A percentile compares a stretch with the other conserved stretches of the same genome.
Evolutionary conservation across 1,140 invertebrate species (phyloP).

Genomic region (Hyles vespertilio): DNA sequence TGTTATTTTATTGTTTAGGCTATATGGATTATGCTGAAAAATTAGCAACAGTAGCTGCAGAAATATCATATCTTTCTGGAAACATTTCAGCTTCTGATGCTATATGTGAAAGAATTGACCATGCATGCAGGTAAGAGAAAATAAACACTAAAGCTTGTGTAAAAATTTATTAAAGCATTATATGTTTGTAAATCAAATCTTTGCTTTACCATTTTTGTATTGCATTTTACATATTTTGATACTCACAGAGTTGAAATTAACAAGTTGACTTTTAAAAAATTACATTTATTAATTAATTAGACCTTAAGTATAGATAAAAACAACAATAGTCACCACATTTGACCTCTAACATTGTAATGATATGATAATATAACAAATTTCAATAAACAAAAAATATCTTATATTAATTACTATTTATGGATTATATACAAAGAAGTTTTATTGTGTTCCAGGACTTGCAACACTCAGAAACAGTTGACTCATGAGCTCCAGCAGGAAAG

Average conservation of each 20-base stretch:
- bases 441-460: constrained; percentile 48
- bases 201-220: constrained; percentile 12
- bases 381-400: constrained; percentile 11
- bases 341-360: constrained; percentile 39
- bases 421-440: constrained; percentile 33
- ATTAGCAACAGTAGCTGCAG: constrained; percentile 68
- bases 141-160: constrained; percentile 21
- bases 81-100: constrained; percentile 70
- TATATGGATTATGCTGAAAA: constrained; percentile 74
- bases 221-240: constrained; percentile 9
- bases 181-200: constrained; percentile 39
- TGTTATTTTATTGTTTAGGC: constrained; percentile 34
- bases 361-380: constrained; percentile 28
- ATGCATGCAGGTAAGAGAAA: constrained; percentile 53
- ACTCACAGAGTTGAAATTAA: constrained; percentile 17
- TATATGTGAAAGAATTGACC: constrained; percentile 70
- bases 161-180: constrained; percentile 58
- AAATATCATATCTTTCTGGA: constrained; percentile 70
- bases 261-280: constrained; percentile 14
- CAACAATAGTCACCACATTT: constrained; percentile 37
- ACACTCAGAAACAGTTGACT: constrained; percentile 56
- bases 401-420: constrained; percentile 5
- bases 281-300: constrained; percentile 14
- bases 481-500: constrained; percentile 65
- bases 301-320: constrained; percentile 25